These are phyloP conservation scores for Hypomesus transpacificus DNA, from an alignment of 2,113 vertebrate genomes.

Conservation along the genomic window DNA sequence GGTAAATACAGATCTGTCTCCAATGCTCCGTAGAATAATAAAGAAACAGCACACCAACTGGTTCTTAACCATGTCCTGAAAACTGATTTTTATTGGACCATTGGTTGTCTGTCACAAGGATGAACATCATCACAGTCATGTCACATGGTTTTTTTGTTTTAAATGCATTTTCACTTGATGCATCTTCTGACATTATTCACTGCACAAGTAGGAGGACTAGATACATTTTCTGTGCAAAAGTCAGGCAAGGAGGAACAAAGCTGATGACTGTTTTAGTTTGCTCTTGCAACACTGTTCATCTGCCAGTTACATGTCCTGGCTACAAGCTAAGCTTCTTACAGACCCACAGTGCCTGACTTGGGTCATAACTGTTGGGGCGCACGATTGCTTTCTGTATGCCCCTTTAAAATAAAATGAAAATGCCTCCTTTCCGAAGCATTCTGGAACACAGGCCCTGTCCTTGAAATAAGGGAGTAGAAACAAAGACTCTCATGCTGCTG, in stretches of 20 bases:
- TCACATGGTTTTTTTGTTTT: neutral
- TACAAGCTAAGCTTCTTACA: neutral
- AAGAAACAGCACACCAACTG: neutral
- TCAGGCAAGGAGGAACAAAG: slow-evolving; percentile 13
- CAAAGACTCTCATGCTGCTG: too few species aligned
- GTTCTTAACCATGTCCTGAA: slow-evolving; percentile 46
- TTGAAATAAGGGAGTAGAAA: too few species aligned
- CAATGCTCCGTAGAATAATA: neutral
- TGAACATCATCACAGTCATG: slow-evolving; percentile 30
- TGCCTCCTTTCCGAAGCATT: too few species aligned
- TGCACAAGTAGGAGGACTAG: slow-evolving; percentile 19
- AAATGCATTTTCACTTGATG: slow-evolving; percentile 25
- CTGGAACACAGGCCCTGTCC: too few species aligned
- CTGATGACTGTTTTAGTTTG: neutral
- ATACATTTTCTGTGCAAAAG: slow-evolving; percentile 35
- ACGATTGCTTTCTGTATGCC: too few species aligned
- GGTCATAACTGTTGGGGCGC: too few species aligned
- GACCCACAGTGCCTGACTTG: too few species aligned
- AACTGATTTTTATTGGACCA: slow-evolving; percentile 58
- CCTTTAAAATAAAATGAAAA: too few species aligned
- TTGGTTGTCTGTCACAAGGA: slow-evolving; percentile 36
- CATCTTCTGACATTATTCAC: slow-evolving; percentile 26
- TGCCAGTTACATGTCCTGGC: neutral
- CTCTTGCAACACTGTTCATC: too few species aligned
- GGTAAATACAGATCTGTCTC: neutral